These are phyloP conservation scores for Drosophila meridiana DNA, from an alignment of 2,888 invertebrate genomes.

Conservation along the genomic window DNA sequence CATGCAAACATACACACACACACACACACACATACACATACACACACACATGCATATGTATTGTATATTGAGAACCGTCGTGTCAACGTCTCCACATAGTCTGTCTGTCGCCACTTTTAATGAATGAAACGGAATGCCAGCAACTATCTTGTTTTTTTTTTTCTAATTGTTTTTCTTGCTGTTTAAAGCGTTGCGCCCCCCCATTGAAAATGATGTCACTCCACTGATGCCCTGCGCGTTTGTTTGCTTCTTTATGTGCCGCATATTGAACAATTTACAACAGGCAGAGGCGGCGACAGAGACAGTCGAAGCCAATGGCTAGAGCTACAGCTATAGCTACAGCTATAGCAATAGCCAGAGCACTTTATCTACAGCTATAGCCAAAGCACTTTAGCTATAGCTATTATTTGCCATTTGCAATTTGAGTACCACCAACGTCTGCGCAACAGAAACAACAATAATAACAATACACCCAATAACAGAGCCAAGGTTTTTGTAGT, in stretches of 20 bases:
- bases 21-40: not conserved
- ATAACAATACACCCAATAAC: conserved; percentile 31
- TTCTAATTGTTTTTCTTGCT: conserved; percentile 67
- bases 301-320: conserved; percentile 14
- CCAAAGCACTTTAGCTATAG: conserved; percentile 35
- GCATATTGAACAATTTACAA: conserved; percentile 51
- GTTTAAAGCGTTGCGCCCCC: conserved; percentile 58
- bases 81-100: conserved; percentile 63
- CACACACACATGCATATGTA: conserved; percentile 2
- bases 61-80: conserved; percentile 31
- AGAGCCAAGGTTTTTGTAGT: conserved; percentile 58
- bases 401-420: conserved; percentile 20
- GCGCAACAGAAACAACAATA: conserved; percentile 36
- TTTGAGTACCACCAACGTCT: conserved; percentile 33
- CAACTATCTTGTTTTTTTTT: conserved; percentile 49
- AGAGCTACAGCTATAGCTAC: conserved; percentile 28
- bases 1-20: not conserved
- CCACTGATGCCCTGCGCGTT: conserved; percentile 24
- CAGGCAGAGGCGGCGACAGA: not conserved
- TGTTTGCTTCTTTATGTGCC: conserved; percentile 41
- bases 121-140: conserved; percentile 77
- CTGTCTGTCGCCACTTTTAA: conserved; percentile 77
- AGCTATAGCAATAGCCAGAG: conserved; percentile 14
- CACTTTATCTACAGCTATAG: conserved; percentile 18
- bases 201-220: conserved; percentile 75